Evolutionary conservation across 2,888 invertebrate genomes (phyloP).

Genomic region (Anarsia innoxiella): DNA sequence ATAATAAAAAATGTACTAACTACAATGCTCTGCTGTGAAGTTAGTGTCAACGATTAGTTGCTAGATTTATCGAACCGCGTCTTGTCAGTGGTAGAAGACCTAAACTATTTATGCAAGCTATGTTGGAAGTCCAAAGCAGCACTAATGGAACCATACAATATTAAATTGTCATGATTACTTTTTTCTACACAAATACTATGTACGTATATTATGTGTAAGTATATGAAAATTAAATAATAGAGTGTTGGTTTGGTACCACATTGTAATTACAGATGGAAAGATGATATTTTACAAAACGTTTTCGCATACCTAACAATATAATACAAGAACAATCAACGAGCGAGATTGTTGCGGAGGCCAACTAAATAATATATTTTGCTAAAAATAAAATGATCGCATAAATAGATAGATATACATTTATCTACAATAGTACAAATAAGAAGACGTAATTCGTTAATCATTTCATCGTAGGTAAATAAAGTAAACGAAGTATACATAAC

Average conservation of each 20-base stretch:
- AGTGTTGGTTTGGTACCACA: conserved; percentile 41
- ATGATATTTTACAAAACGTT: conserved; percentile 40
- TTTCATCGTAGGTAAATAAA: conserved; percentile 26
- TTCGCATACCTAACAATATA: conserved; percentile 55
- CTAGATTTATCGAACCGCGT: no score
- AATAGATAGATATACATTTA: conserved; percentile 22
- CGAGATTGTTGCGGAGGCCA: conserved; percentile 39
- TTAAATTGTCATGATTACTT: no score
- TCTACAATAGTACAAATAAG: conserved; percentile 37
- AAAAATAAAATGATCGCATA: conserved; percentile 40
- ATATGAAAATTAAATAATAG: conserved; percentile 23
- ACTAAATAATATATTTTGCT: conserved; percentile 40
- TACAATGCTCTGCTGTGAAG: no score
- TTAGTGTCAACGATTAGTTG: no score
- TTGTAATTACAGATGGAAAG: conserved; percentile 44
- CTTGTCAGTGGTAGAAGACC: no score
- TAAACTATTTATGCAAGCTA: no score
- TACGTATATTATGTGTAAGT: no score
- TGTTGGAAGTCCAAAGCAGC: no score
- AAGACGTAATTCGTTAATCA: conserved; percentile 18
- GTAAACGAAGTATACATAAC: conserved; percentile 34
- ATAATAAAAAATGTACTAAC: no score
- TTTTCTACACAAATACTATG: no score
- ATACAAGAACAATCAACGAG: conserved; percentile 45
- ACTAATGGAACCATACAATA: no score